These are phyloP conservation scores for Phytoseiulus persimilis DNA, from an alignment of 2,888 invertebrate genomes.

Conservation along the genomic window DNA sequence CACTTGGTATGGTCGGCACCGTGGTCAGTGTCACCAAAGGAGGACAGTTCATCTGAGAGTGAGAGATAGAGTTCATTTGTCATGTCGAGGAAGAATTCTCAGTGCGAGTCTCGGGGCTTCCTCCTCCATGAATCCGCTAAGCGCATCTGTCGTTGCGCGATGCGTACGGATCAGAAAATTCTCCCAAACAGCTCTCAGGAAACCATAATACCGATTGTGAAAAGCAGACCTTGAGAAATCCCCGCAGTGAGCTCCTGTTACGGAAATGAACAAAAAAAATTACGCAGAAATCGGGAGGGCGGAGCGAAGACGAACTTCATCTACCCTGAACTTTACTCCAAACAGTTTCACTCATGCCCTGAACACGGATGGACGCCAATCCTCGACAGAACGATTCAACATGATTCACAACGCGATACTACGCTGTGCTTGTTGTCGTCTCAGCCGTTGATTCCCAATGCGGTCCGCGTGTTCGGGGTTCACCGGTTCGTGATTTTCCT, in stretches of 20 bases:
- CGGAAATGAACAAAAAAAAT: neutral
- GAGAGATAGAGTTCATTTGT: neutral
- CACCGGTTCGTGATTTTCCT: neutral
- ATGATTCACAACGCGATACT: neutral
- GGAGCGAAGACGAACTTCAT: neutral
- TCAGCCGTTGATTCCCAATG: neutral
- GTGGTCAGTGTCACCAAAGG: slow-evolving; percentile 37
- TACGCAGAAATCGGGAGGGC: neutral
- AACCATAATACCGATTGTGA: slow-evolving; percentile 5
- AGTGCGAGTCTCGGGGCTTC: neutral
- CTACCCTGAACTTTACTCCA: neutral
- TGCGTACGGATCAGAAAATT: neutral
- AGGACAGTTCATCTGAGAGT: slow-evolving; percentile 24
- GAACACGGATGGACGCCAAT: neutral
- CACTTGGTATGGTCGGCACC: slow-evolving; percentile 28
- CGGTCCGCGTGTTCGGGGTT: neutral
- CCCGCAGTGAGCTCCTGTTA: neutral
- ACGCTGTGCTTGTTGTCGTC: neutral
- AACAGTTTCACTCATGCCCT: neutral
- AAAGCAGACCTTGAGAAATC: neutral
- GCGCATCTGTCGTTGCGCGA: neutral
- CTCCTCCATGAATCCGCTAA: neutral
- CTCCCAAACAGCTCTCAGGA: neutral
- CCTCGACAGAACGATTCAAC: neutral
- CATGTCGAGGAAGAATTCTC: neutral